These are phyloP conservation scores for Melipona bicolor DNA, from an alignment of 2,888 invertebrate species.

Conservation along the genomic window DNA sequence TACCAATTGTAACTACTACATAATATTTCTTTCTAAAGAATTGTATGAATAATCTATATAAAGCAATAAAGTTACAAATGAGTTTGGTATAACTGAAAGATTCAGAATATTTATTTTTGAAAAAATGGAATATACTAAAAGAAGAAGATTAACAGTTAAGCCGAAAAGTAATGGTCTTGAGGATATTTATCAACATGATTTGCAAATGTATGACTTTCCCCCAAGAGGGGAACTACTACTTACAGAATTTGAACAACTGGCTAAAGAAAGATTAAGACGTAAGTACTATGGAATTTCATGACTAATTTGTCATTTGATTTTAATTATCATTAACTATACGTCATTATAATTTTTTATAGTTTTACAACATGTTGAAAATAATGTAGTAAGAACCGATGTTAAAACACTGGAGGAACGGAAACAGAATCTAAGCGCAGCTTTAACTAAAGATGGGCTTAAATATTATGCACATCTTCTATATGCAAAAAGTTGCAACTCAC, in stretches of 20 bases:
- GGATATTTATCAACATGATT: conserved; percentile 89
- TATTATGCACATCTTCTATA: conserved; percentile 88
- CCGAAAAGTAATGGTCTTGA: conserved; percentile 76
- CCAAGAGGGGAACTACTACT: conserved; percentile 91
- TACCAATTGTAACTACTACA: background rate
- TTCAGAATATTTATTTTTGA: background rate
- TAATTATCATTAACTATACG: background rate
- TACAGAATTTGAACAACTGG: conserved; percentile 94
- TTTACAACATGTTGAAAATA: conserved; percentile 56
- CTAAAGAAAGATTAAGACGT: conserved; percentile 87
- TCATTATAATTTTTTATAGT: conserved; percentile 34
- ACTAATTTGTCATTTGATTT: background rate
- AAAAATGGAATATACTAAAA: conserved; percentile 62
- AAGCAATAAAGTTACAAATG: background rate
- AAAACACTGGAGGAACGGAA: conserved; percentile 89
- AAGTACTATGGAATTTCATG: conserved; percentile 10
- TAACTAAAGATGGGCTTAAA: conserved; percentile 89
- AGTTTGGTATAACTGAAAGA: background rate
- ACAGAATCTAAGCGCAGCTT: conserved; percentile 87
- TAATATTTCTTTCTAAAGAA: background rate
- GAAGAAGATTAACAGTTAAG: conserved; percentile 48
- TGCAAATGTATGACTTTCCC: conserved; percentile 91
- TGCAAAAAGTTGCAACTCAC: conserved; percentile 85
- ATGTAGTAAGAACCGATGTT: conserved; percentile 86
- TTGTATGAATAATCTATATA: background rate